Conservation (phyloP, 2,888 invertebrate species). For the Geophilus truncorum region DNA sequence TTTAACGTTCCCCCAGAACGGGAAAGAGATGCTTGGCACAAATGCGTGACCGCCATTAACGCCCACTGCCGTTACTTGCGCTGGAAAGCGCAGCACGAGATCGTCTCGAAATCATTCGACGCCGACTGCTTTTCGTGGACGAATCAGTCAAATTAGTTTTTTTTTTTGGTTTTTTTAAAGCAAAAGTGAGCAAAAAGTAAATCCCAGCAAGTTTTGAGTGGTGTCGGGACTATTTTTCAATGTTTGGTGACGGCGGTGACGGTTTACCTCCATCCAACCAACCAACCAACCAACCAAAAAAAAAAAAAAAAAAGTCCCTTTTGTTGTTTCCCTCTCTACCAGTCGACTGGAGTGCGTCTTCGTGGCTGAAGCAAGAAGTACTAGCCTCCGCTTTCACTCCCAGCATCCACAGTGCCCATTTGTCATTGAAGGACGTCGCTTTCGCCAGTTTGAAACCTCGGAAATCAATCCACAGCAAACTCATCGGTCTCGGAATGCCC, state of each 20-base stretch:
- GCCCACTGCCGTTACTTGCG: constrained; percentile 32
- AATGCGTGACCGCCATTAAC: constrained; percentile 30
- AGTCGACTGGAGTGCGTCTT: constrained; percentile 17
- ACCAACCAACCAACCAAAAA: too few relatives aligned
- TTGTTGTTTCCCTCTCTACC: neutral
- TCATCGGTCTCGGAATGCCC: neutral
- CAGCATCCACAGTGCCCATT: neutral
- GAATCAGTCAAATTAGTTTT: neutral
- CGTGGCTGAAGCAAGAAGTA: constrained; percentile 31
- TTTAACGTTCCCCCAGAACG: neutral
- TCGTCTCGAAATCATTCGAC: neutral
- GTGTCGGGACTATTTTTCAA: neutral
- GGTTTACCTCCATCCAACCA: neutral
- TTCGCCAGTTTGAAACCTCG: neutral
- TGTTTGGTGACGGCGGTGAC: neutral
- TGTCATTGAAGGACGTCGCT: neutral
- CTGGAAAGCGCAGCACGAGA: constrained; percentile 26
- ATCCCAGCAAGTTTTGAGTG: neutral
- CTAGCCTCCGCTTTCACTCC: neutral
- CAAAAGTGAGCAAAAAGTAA: neutral
- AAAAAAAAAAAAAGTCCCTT: neutral
- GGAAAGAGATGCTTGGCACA: constrained; percentile 11
- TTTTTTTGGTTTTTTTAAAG: too few relatives aligned
- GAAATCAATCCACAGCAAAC: neutral
- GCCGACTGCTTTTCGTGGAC: neutral